These are phyloP conservation scores for Rana temporaria DNA, from an alignment of 2,113 vertebrate species.

Conservation along the genomic window DNA sequence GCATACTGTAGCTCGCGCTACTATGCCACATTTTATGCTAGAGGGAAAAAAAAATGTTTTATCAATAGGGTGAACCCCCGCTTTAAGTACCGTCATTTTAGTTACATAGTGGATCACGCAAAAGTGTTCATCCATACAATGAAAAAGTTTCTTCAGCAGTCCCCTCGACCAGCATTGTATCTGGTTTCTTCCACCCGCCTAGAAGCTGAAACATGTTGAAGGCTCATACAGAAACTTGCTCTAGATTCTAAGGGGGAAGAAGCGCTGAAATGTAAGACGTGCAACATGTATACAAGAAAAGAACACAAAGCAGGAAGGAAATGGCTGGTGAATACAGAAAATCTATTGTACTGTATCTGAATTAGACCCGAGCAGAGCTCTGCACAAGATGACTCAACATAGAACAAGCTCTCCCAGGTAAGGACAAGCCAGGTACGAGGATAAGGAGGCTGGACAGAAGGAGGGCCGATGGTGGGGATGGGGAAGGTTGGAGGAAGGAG, in stretches of 20 bases:
- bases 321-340: background rate
- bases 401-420: conserved; percentile 10
- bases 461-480: conserved; percentile 1
- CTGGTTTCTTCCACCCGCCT: background rate
- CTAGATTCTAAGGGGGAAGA: conserved; percentile 4
- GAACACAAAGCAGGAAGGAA: conserved; percentile 42
- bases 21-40: too few species aligned
- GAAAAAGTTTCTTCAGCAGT: too few species aligned
- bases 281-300: background rate
- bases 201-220: background rate
- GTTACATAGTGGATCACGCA: too few species aligned
- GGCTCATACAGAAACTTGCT: background rate
- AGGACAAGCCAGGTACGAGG: background rate
- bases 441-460: background rate
- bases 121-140: too few species aligned
- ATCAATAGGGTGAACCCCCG: too few species aligned
- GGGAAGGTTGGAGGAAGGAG: conserved; percentile 3
- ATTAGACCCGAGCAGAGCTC: background rate
- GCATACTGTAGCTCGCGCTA: too few species aligned
- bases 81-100: too few species aligned
- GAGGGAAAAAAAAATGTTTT: too few species aligned
- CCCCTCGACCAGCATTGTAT: too few species aligned
- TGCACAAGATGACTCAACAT: background rate
- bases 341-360: background rate
- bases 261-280: background rate